Base-by-base conservation (phyloP, 92 coral and sea anemone species). In the Scolanthus callimorphus region DNA sequence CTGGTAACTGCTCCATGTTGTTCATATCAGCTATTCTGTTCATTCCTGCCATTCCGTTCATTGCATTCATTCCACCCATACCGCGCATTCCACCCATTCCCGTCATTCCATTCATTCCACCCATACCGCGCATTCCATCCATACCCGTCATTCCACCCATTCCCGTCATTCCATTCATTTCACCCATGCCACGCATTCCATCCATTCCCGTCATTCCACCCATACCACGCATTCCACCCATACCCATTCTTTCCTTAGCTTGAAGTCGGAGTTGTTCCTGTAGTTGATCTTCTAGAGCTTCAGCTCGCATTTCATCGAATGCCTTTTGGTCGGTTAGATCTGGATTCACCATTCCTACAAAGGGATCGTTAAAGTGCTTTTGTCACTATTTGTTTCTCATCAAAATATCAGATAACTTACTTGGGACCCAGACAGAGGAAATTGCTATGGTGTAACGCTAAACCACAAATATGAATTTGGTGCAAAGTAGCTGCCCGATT, bases 261-360 rank as follows among this genome's bases (percentile, higher is more conserved):
- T 57, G 58, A 25, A 62, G 54, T 27, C 47, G 57, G 1, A 55
- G 25, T 27, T 67, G 65, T 23, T 49, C 67, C 37, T 55, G 75
- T 29, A 56, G 34, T 49, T 88, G 90, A 19, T 80, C 90, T 53
- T 88, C 90, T 68, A 83, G 51, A 20, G 95, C 95, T 49, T 82
- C 81, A 20, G 56, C 65, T 12, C 88, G 96, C 83, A 88, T 73
- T 46, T 76, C 77, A 48, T 78, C 73, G 53, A 88, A 31, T 54
- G 67, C 66, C 11, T 59, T 81, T 49, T 82, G 76, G 43, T 73
- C 81, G 19, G 90, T 62, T 46, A 73, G 56, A 20, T 82, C 95
- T 28, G 88, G 86, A 20, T 60, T 71, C 44, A 63, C 86, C n/a
- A 59, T 65, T 25, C 82, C 85, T 81, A 62, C 39, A 31, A 9